Base-by-base conservation (phyloP, 1,140 invertebrate species). In the Aphaenogaster floridana region DNA sequence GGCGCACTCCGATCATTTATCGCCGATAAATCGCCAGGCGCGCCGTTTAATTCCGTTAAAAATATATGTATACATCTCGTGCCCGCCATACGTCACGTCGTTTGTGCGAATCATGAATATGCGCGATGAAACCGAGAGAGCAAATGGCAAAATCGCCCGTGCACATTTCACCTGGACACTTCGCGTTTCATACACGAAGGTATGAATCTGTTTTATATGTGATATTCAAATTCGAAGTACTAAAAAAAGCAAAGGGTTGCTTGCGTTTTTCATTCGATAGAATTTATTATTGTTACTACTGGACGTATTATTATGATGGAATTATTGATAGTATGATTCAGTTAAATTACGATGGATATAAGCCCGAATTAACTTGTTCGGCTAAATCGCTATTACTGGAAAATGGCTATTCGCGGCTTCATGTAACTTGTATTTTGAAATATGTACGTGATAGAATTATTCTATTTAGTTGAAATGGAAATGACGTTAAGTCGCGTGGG, bases 11-110 rank as follows among this genome's bases (percentile, higher is more conserved):
- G 54, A 84, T 84, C 80, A 45, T 83, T 83, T 83, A 74, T 84
- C 80, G 69, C 42, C 69, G 42, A 72, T 80, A 68, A 52, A 80
- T 80, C 48, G 64, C 64, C 39, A 34, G 48, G 3, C 63, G 45
- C n/a, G 28, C 13, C 52, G 69, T 42, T 74, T 61, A 74, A 84
- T 84, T 84, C 80, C 54, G 80, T 84, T 84, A 84, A 74, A 84
- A 74, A 84, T 83, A 76, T 76, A 81, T 54, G 48, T 54, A 63
- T 45, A 59, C 42, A 45, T 39, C 63, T 45, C 52, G 39, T 9
- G 34, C 69, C 28, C 9, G 34, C 69, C 28, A 83, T 83, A 61
- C 42, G 68, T 83, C 80, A 74, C 13, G 52, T 81, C 50, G 66
- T 52, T 54, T 21, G 36, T 6, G 34, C 36, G 39, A 42, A 71